Base-by-base conservation (phyloP, 2,888 invertebrate species). In the Rutpela maculata region DNA sequence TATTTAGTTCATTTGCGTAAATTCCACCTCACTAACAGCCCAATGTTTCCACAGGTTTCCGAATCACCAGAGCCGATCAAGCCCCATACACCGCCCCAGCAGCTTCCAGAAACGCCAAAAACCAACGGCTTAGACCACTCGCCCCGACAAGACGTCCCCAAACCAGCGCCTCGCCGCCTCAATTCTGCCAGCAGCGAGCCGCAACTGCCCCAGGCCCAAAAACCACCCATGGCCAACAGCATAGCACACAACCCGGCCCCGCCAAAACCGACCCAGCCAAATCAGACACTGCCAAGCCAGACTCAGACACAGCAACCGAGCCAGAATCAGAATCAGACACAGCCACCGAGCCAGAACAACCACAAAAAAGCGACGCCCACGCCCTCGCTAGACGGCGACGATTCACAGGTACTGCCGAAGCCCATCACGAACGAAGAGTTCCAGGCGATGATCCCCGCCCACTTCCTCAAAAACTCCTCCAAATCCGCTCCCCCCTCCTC, bases 401-500 rank as follows among this genome's bases (percentile, higher is more conserved):
- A 91, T 84, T 88, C 87, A 86, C 91, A 91, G 91, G 91, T 91
- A 90, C 89, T 90, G 83, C 93, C 95, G 91, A 94, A 95, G 92
- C 96, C 97, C 90, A 94, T 97, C 92, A 96, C 96, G 92, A 96
- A 94, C 93, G 96, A 96, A 92, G 96, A 97, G 92, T 97, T 97
- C 93, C 96, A 96, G 94, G 96, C 97, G 91, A 96, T 97, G 96
- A 97, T 97, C 88, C 97, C 97, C 87, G 94, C 96, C 89, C 97
- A 96, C 91, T 97, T 97, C 94, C 94, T 96, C 82, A 92, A 91
- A 81, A 78, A 82, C 65, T 74, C 82, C 65, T 62, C 72, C 57
- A 63, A 79, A 72, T 85, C 90, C 74, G 72, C 90, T 71, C 83
- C 91, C 89, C 72, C 90, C 88, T 9, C 75, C 55, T 35, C 50